These are phyloP conservation scores for Ctenochaetus hawaiiensis DNA, from an alignment of 2,797 vertebrate genomes.

Conservation along the genomic window DNA sequence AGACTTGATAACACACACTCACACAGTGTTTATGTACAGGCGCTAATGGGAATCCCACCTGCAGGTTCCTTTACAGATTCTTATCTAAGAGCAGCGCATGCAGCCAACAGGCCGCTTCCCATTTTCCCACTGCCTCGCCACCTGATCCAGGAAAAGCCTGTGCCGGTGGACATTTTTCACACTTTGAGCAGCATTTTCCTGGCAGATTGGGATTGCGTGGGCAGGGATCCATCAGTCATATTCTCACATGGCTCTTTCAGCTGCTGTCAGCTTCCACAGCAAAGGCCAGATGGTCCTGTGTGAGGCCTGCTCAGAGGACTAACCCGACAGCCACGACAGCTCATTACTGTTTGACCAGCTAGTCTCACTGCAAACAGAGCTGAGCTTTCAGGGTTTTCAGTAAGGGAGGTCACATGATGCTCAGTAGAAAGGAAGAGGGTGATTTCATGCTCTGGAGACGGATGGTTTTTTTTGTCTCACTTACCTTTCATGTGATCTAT, in stretches of 20 bases:
- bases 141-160: constrained; percentile 72
- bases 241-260: constrained; percentile 64
- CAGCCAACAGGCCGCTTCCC: constrained; percentile 68
- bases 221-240: constrained; percentile 65
- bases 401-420: constrained; percentile 21
- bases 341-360: constrained; percentile 61
- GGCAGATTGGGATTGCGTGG: constrained; percentile 54
- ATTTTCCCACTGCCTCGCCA: constrained; percentile 72
- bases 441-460: background rate
- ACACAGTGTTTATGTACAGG: constrained; percentile 15
- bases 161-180: constrained; percentile 63
- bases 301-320: constrained; percentile 34
- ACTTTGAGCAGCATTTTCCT: constrained; percentile 64
- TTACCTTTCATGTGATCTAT: background rate
- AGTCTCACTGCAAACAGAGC: constrained; percentile 50
- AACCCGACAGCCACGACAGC: constrained; percentile 43
- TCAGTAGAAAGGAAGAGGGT: background rate
- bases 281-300: constrained; percentile 60
- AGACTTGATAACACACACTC: constrained; percentile 45
- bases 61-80: constrained; percentile 68
- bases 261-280: constrained; percentile 55
- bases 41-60: constrained; percentile 71
- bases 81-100: constrained; percentile 66
- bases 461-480: background rate
- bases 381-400: constrained; percentile 14